phyloP scores from a whole-genome alignment of 2,797 vertebrate genomes.

The Acomys russatus region DNA sequence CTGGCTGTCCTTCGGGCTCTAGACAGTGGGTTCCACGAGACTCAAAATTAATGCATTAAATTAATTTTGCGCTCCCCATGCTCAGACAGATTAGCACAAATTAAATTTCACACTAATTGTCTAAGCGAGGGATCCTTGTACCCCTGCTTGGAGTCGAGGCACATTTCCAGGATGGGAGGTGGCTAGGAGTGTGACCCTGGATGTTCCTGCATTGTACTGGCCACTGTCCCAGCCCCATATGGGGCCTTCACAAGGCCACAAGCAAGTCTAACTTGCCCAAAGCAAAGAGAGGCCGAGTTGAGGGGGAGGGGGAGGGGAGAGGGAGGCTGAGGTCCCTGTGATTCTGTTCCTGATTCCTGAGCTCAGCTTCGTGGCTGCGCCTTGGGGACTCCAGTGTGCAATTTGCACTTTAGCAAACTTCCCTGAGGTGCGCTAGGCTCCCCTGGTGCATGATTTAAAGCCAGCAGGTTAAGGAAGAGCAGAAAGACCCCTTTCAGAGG shows the following conservation, averaged over 20 bases:
- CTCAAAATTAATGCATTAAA: conserved; percentile 58
- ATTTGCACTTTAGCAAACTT: neutral
- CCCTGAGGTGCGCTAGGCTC: too few relatives aligned
- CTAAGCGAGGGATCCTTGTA: neutral
- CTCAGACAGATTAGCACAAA: conserved; percentile 64
- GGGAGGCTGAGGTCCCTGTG: neutral
- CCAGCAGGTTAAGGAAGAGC: neutral
- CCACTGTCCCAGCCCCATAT: rapidly evolving
- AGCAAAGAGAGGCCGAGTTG: neutral
- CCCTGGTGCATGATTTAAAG: neutral
- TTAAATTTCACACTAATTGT: conserved; percentile 63
- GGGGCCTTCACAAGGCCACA: rapidly evolving
- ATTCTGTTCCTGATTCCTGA: neutral
- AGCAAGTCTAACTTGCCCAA: neutral
- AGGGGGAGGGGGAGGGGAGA: too few relatives aligned
- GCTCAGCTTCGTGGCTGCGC: neutral
- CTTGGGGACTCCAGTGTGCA: neutral
- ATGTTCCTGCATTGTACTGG: rapidly evolving
- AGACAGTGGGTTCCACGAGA: conserved; percentile 41
- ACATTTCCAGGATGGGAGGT: neutral
- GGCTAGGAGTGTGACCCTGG: neutral
- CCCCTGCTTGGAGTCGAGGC: neutral
- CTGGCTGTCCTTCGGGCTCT: conserved; percentile 48
- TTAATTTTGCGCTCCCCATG: conserved; percentile 69
- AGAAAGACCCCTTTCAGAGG: neutral